Conservation (phyloP, 2,113 vertebrate genomes). For the Arvicanthis niloticus region DNA sequence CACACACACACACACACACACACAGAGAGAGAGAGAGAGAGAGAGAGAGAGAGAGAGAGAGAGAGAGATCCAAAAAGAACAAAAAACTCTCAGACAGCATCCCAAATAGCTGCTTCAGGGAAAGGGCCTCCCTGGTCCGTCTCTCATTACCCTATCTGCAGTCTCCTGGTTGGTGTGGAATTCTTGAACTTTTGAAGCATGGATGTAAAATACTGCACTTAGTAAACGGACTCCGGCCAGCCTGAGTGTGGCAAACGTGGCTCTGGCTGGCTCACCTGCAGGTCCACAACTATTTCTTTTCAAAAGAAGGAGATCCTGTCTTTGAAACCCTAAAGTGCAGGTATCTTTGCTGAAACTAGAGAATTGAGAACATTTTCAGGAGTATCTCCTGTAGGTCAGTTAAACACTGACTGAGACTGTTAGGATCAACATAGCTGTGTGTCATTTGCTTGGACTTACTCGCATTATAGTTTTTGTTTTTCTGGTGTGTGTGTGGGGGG, state of each 20-base stretch:
- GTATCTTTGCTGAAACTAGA: constrained; percentile 78
- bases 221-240: neutral
- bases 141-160: constrained; percentile 43
- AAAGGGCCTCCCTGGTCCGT: neutral
- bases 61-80: constrained; percentile 65
- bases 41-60: neutral
- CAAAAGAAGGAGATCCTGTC: constrained; percentile 72
- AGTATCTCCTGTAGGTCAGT: constrained; percentile 73
- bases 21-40: neutral
- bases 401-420: constrained; percentile 34
- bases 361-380: constrained; percentile 78
- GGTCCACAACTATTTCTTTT: constrained; percentile 78
- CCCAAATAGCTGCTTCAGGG: too few relatives aligned
- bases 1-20: neutral
- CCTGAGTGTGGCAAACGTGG: neutral
- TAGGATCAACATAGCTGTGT: constrained; percentile 24
- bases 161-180: constrained; percentile 71
- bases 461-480: constrained; percentile 76
- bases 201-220: constrained; percentile 65
- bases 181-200: constrained; percentile 78
- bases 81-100: constrained; percentile 80
- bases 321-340: constrained; percentile 83
- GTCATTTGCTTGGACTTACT: constrained; percentile 43
- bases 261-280: constrained; percentile 66
- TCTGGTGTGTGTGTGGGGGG: neutral